Conservation (phyloP, 2,113 vertebrate genomes). For the Larimichthys crocea region DNA sequence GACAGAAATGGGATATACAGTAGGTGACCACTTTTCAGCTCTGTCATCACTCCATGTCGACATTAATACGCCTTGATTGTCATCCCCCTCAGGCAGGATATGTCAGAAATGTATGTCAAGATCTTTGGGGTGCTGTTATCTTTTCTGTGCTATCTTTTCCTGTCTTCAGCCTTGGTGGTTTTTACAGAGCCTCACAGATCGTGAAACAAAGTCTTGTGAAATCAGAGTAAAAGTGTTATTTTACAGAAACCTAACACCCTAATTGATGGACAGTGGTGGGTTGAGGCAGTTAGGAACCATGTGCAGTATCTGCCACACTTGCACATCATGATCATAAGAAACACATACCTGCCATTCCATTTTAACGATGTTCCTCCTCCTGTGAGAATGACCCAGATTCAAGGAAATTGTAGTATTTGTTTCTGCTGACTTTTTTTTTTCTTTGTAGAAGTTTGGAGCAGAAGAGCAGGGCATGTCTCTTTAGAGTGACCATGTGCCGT, state of each 20-base stretch:
- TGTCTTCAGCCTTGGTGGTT: not conserved
- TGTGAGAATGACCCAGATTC: slow-evolving; percentile 41
- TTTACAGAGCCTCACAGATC: not conserved
- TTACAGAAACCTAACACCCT: slow-evolving; percentile 55
- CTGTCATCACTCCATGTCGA: not conserved
- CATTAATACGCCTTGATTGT: not conserved
- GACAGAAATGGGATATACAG: not conserved
- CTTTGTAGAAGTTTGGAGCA: slow-evolving; percentile 9
- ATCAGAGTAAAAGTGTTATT: slow-evolving; percentile 61
- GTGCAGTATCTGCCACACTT: slow-evolving; percentile 24
- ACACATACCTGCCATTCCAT: slow-evolving; percentile 50
- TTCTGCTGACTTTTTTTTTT: not conserved
- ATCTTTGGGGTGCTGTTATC: not conserved
- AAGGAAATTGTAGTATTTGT: slow-evolving; percentile 36
- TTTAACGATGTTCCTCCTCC: slow-evolving; percentile 51
- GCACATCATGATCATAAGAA: slow-evolving; percentile 46
- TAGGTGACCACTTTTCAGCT: not conserved
- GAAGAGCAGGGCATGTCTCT: slow-evolving; percentile 4
- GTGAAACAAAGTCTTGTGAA: slow-evolving; percentile 45
- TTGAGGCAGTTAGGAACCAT: slow-evolving; percentile 41
- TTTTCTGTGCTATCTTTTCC: not conserved
- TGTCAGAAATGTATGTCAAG: slow-evolving; percentile 3
- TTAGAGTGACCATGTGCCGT: slow-evolving; percentile 18
- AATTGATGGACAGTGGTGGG: slow-evolving; percentile 68
- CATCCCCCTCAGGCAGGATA: slow-evolving; percentile 5